A percentile compares a stretch with the other conserved stretches of the same genome.
Conservation (phyloP, 2,888 invertebrate genomes). For the Lochmaea crataegi region DNA sequence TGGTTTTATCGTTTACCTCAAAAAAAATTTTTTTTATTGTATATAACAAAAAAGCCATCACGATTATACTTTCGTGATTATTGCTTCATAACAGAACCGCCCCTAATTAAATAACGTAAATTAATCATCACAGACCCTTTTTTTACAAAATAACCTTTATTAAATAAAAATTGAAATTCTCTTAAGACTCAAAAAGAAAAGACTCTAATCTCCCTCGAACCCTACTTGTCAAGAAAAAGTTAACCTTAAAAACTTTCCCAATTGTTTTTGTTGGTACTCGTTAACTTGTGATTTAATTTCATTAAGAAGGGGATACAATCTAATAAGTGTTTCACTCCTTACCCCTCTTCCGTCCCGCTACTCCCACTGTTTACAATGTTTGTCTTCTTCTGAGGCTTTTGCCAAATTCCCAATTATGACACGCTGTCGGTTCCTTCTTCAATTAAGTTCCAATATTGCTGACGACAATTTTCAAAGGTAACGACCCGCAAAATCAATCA, state of each 20-base stretch:
- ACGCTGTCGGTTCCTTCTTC: constrained; percentile 15
- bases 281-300: constrained; percentile 38
- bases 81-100: background rate
- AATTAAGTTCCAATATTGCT: background rate
- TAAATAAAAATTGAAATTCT: constrained; percentile 18
- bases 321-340: constrained; percentile 22
- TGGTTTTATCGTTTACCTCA: too few relatives aligned
- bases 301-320: constrained; percentile 35
- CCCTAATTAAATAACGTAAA: background rate
- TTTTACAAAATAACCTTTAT: background rate
- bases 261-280: constrained; percentile 36
- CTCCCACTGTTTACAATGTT: constrained; percentile 47
- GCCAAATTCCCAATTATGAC: constrained; percentile 56
- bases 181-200: background rate
- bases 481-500: background rate
- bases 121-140: background rate
- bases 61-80: background rate
- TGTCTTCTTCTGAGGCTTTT: constrained; percentile 59
- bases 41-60: too few relatives aligned
- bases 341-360: constrained; percentile 1
- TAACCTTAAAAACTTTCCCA: constrained; percentile 26
- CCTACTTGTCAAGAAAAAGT: constrained; percentile 26
- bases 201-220: background rate
- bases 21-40: too few relatives aligned
- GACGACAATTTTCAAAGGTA: background rate